Evolutionary conservation across 1,140 invertebrate species (phyloP).

Genomic region (Coptotermes formosanus): DNA sequence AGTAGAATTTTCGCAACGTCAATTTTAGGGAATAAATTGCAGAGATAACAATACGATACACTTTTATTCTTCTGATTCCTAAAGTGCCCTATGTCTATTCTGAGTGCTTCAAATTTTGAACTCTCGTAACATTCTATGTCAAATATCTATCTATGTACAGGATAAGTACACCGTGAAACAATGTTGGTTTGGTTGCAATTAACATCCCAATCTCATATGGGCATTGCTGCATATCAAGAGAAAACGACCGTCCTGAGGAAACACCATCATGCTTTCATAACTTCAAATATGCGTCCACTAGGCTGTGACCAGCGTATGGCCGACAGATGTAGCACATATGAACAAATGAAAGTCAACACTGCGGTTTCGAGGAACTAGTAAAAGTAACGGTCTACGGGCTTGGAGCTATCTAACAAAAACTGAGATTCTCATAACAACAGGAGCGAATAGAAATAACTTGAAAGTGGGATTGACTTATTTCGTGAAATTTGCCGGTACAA

Average conservation of each 20-base stretch:
- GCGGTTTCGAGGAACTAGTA: not conserved
- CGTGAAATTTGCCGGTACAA: not conserved
- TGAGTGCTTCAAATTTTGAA: not conserved
- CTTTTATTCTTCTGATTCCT: not conserved
- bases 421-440: not conserved
- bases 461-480: not conserved
- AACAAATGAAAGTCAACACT: not conserved
- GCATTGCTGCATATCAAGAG: not conserved
- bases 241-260: not conserved
- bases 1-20: too few relatives aligned
- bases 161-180: too few relatives aligned
- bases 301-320: not conserved
- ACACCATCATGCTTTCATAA: not conserved
- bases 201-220: not conserved
- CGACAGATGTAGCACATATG: too few relatives aligned
- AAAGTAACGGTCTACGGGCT: not conserved
- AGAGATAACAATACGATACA: not conserved
- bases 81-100: not conserved
- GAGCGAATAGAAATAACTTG: not conserved
- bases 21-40: too few relatives aligned
- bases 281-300: not conserved
- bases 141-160: not conserved
- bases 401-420: not conserved
- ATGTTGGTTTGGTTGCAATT: not conserved
- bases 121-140: not conserved